Percentiles rank a stretch among this genome's conserved stretches.
Evolutionary conservation across 2,797 vertebrate species (phyloP).

Genomic region (Crenichthys baileyi): DNA sequence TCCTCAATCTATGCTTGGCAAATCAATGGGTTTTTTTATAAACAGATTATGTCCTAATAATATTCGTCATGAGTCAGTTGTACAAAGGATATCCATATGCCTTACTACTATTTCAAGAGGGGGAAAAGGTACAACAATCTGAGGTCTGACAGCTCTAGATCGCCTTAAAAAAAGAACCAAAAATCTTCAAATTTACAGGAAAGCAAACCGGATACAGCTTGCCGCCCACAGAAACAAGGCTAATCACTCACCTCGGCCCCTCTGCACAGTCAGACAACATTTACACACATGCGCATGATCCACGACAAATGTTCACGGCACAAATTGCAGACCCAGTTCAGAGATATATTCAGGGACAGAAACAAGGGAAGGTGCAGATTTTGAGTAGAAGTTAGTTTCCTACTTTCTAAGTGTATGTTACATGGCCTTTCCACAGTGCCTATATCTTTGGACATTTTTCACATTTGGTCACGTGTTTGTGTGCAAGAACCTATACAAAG

Average conservation of each 20-base stretch:
- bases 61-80: constrained; percentile 16
- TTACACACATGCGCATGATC: constrained; percentile 13
- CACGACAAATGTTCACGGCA: constrained; percentile 20
- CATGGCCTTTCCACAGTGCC: constrained; percentile 13
- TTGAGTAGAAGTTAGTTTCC: constrained; percentile 64
- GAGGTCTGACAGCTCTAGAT: constrained; percentile 58
- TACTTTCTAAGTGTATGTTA: too few relatives aligned
- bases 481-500: too few relatives aligned
- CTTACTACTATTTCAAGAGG: constrained; percentile 7
- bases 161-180: constrained; percentile 59
- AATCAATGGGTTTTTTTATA: background rate
- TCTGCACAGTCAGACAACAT: constrained; percentile 47
- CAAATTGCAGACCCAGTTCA: constrained; percentile 16
- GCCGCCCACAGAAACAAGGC: constrained; percentile 72
- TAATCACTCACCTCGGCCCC: constrained; percentile 74
- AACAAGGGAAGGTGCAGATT: constrained; percentile 28
- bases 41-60: constrained; percentile 6
- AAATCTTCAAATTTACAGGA: constrained; percentile 75
- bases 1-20: background rate
- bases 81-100: constrained; percentile 5
- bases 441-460: too few relatives aligned
- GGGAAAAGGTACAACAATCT: constrained; percentile 32
- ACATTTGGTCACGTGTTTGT: too few relatives aligned
- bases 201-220: constrained; percentile 68
- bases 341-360: constrained; percentile 2